These are phyloP conservation scores for Glyptemys insculpta DNA, from an alignment of 2,797 vertebrate genomes.

Conservation along the genomic window DNA sequence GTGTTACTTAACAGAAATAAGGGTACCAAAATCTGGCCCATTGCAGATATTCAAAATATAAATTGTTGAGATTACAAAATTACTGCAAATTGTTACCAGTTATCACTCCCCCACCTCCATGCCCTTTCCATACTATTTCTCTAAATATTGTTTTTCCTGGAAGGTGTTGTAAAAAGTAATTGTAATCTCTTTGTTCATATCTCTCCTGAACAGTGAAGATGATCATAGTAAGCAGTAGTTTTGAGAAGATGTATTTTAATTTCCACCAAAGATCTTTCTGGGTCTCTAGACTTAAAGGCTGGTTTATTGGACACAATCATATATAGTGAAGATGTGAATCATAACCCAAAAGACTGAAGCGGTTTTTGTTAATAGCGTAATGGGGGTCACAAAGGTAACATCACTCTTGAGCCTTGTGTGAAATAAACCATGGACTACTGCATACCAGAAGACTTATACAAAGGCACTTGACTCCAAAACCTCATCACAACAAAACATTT, in stretches of 20 bases:
- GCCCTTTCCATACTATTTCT: background rate
- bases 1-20: background rate
- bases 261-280: background rate
- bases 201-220: background rate
- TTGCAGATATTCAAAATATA: background rate
- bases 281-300: rapidly evolving
- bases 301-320: rapidly evolving
- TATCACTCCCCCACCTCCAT: background rate
- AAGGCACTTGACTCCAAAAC: rapidly evolving
- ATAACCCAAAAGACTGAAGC: background rate
- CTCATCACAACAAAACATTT: background rate
- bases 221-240: background rate
- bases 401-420: rapidly evolving
- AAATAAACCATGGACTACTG: background rate
- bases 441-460: background rate
- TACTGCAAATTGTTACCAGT: background rate
- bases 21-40: background rate
- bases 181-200: background rate
- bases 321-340: rapidly evolving
- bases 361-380: background rate
- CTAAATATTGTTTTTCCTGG: background rate
- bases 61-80: background rate
- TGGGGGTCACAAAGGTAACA: background rate
- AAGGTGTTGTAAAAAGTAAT: background rate
- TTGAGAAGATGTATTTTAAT: rapidly evolving